Evolutionary conservation across 2,888 invertebrate species (phyloP), one percentile per base, ranked within the genome.

Genomic region (Drosophila meridiana): DNA sequence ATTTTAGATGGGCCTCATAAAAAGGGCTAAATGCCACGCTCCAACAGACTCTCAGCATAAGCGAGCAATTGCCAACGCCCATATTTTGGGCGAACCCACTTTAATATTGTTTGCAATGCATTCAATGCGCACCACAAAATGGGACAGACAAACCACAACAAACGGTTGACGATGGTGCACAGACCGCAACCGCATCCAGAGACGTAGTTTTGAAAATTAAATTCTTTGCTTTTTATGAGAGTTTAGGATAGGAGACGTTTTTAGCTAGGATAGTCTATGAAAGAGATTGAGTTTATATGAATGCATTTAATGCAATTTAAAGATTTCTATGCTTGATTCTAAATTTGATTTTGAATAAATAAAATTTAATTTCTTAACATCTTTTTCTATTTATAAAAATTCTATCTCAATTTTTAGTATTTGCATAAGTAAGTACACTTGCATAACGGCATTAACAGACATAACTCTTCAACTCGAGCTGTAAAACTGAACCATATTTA

Each of bases 131-230:
- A 47, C 53, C 69, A 43, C 76, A 50, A 62, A 65, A 45, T 61
- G 55, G 42, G 32, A 53, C 64, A 60, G 63, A 45, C 48, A 43
- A 66, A 59, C 82, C 87, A 62, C 85, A 89, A 78, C 82, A 78
- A 89, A 72, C 63, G 69, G 53, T 26, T 69, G 68, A 61, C 53
- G 59, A 20, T 43, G 60, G 56, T 53, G 53, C 20, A 58, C 32
- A 13, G 14, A 36, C 48, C 28, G 9, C 50, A 65, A 76, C 83
- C 59, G 28, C 78, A 60, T 40, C 65, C 73, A 45, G 34, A 74
- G 43, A 42, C 43, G 69, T 20, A 63, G 30, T 66, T 60, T 34
- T 34, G 9, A 34, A 6, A 32, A 55, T 28, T n/a, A 40, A 55
- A 55, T 55, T 55, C 28, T 14, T 36, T n/a, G 2, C 14, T n/a